Conservation (phyloP, 2,888 invertebrate genomes). For the Agonopterix arenella region DNA sequence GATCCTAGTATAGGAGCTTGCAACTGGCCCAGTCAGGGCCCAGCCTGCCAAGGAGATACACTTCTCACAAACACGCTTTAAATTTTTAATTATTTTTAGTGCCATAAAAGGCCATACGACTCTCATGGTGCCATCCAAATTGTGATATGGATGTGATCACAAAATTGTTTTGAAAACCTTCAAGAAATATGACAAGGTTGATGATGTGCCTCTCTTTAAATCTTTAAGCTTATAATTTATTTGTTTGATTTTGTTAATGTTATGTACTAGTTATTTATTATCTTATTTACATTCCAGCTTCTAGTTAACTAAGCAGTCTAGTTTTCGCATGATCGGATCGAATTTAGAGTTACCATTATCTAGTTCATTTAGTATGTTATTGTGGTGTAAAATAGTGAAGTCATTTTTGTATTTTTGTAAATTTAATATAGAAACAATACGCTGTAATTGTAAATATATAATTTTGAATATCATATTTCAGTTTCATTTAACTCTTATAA, state of each 20-base stretch:
- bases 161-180: slow-evolving; percentile 26
- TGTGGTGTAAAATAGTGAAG: slow-evolving; percentile 51
- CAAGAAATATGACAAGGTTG: slow-evolving; percentile 30
- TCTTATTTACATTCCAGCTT: slow-evolving; percentile 42
- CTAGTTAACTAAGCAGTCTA: slow-evolving; percentile 42
- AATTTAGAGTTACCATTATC: slow-evolving; percentile 62
- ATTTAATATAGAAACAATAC: slow-evolving; percentile 50
- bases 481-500: slow-evolving; percentile 24
- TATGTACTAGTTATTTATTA: slow-evolving; percentile 66
- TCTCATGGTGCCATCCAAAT: slow-evolving; percentile 66
- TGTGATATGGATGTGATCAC: slow-evolving; percentile 61
- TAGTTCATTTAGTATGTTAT: slow-evolving; percentile 57
- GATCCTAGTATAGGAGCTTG: slow-evolving; percentile 86
- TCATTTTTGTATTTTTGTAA: slow-evolving; percentile 63
- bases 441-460: slow-evolving; percentile 68
- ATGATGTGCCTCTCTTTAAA: slow-evolving; percentile 50
- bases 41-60: slow-evolving; percentile 84
- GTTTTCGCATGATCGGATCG: slow-evolving; percentile 38
- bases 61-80: slow-evolving; percentile 75
- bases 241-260: slow-evolving; percentile 66
- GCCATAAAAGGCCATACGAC: slow-evolving; percentile 23
- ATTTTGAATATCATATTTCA: slow-evolving; percentile 51
- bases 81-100: slow-evolving; percentile 38
- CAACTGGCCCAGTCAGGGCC: slow-evolving; percentile 89
- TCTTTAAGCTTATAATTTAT: slow-evolving; percentile 62